These are phyloP conservation scores for Drosophila kuntzei DNA, from an alignment of 2,888 invertebrate genomes.

Conservation along the genomic window DNA sequence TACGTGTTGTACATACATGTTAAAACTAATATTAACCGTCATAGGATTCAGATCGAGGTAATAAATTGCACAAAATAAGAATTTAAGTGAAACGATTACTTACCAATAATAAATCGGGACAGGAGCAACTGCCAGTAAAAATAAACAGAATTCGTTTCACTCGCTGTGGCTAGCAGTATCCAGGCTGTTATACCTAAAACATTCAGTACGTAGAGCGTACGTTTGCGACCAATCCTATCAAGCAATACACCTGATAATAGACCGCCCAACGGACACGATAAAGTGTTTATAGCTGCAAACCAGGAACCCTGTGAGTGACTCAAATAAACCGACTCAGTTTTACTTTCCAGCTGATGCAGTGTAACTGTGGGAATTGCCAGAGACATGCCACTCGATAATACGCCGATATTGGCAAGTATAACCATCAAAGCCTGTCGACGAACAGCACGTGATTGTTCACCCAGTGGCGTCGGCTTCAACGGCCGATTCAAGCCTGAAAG, in stretches of 20 bases:
- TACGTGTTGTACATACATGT: too few species aligned
- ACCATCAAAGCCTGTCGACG: slow-evolving; percentile 83
- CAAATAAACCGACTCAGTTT: slow-evolving; percentile 74
- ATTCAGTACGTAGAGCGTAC: slow-evolving; percentile 82
- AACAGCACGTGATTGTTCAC: slow-evolving; percentile 81
- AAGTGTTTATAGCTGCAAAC: slow-evolving; percentile 84
- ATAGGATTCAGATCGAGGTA: neutral
- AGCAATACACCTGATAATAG: slow-evolving; percentile 81
- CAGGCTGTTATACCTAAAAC: slow-evolving; percentile 80
- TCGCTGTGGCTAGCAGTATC: slow-evolving; percentile 81
- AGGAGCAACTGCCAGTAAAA: slow-evolving; percentile 82
- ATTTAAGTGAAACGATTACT: slow-evolving; percentile 26
- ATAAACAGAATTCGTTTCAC: slow-evolving; percentile 55
- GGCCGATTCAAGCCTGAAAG: slow-evolving; percentile 66
- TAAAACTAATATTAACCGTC: neutral
- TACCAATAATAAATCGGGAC: slow-evolving; percentile 84
- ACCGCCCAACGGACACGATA: slow-evolving; percentile 84
- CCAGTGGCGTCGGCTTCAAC: slow-evolving; percentile 69
- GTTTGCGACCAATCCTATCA: slow-evolving; percentile 84
- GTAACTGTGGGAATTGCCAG: slow-evolving; percentile 84
- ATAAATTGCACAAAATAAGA: neutral
- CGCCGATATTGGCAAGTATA: slow-evolving; percentile 83
- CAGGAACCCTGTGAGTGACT: slow-evolving; percentile 80
- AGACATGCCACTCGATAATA: slow-evolving; percentile 83
- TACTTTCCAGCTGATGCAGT: slow-evolving; percentile 73